Conservation (phyloP, 2,113 vertebrate genomes). For the Genyomyrus donnyi region DNA sequence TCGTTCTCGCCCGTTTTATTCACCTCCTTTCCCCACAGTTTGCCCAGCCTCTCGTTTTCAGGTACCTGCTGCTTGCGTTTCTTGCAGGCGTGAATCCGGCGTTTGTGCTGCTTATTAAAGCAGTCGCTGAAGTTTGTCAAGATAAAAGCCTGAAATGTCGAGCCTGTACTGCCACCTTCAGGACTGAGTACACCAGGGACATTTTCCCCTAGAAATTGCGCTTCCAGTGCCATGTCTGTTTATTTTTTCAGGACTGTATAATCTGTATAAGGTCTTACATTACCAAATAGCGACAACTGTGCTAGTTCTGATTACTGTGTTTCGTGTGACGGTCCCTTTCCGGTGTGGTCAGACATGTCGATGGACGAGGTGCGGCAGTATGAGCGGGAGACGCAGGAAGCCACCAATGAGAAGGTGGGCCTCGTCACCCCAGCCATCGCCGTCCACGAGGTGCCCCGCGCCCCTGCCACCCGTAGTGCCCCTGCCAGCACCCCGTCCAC, state of each 20-base stretch:
- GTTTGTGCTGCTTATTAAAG: not conserved
- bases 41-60: not conserved
- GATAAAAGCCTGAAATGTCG: not conserved
- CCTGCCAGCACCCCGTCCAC: conserved; percentile 55
- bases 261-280: not conserved
- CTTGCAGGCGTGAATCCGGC: not conserved
- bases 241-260: not conserved
- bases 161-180: conserved; percentile 15
- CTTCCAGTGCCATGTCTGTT: not conserved
- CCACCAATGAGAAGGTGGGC: conserved; percentile 60
- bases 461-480: conserved; percentile 41
- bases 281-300: not conserved
- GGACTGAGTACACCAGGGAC: not conserved
- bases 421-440: conserved; percentile 48
- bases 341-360: conserved; percentile 52
- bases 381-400: conserved; percentile 57
- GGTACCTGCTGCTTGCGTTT: not conserved
- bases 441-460: conserved; percentile 43
- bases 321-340: not conserved
- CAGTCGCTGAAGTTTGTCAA: not conserved
- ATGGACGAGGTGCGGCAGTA: conserved; percentile 61
- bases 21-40: not conserved
- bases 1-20: not conserved
- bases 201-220: not conserved
- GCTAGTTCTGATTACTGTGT: not conserved